These are phyloP conservation scores for Dendrocopos noguchii DNA, from an alignment of 2,113 vertebrate genomes.

Conservation along the genomic window DNA sequence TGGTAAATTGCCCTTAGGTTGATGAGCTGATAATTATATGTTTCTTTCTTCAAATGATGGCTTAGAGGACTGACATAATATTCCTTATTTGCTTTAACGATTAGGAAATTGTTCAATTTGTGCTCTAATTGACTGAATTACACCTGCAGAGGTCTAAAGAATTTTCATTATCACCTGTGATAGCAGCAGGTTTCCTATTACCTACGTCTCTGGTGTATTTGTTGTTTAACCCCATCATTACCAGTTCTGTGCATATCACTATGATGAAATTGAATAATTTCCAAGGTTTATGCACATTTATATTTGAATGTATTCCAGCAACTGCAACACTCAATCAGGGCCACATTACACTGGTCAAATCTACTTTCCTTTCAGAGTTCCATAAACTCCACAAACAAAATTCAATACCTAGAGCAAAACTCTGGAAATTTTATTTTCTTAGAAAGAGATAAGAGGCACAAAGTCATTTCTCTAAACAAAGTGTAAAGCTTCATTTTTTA, in stretches of 20 bases:
- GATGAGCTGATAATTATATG: conserved; percentile 62
- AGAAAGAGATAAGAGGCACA: background rate
- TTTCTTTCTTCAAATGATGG: conserved; percentile 41
- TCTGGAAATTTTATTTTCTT: background rate
- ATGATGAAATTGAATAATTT: background rate
- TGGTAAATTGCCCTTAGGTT: conserved; percentile 10
- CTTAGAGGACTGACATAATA: conserved; percentile 13
- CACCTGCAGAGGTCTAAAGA: conserved; percentile 33
- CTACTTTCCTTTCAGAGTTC: background rate
- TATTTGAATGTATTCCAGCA: background rate
- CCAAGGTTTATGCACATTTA: background rate
- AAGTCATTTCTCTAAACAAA: background rate
- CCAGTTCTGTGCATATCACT: background rate
- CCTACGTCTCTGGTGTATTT: background rate
- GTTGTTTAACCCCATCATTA: background rate
- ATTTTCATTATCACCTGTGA: conserved; percentile 54
- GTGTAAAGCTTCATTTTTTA: background rate
- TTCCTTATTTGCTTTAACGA: conserved; percentile 43
- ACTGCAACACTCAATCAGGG: background rate
- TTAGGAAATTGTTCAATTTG: conserved; percentile 59
- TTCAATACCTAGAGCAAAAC: background rate
- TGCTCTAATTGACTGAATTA: conserved; percentile 50
- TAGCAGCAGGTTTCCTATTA: background rate
- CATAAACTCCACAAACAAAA: background rate
- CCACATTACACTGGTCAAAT: background rate